Base-by-base conservation (phyloP, 2,888 invertebrate genomes). In the Strigamia transsilvanica region DNA sequence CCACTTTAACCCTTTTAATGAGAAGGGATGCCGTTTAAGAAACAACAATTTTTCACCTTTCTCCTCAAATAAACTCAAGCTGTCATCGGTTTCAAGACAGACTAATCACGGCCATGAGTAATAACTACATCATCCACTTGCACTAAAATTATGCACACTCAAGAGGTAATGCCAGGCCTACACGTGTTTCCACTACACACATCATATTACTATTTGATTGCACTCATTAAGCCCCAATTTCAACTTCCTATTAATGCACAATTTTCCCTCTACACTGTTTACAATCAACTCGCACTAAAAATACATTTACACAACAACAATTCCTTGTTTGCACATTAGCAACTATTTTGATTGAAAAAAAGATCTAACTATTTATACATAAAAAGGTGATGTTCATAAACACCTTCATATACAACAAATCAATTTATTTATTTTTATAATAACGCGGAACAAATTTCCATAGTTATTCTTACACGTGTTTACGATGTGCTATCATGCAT, bases 151-250 rank as follows among this genome's bases (percentile, higher is more conserved):
- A 66, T 66, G 23, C 61, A 66, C 61, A 66, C 61, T 66, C 61
- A 18, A 66, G 61, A 66, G 61, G 61, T 66, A 66, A 23, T n/a
- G 61, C 61, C 61, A 66, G 21, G 61, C 61, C 61, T 23, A 66
- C 61, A 66, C 61, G 61, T 66, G 61, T 66, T 66, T 66, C 61
- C 61, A 66, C 61, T 66, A 66, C 61, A 66, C 61, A 23, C 61
- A 66, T 66, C 61, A 66, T 66, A 66, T 66, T 66, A 66, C 61
- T 66, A 66, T 66, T 66, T 66, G 61, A 66, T 66, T 66, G 61
- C 61, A 12, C 61, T 66, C 61, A 66, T 66, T 66, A 66, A 66
- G 61, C 61, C 61, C 18, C 61, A 66, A 66, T 66, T 66, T 21
- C 61, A 23, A 21, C 61, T 7, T 23, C 23, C 61, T 66, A 23